Evolutionary conservation across 2,888 invertebrate species (phyloP).

Genomic region (Lochmaea crataegi): DNA sequence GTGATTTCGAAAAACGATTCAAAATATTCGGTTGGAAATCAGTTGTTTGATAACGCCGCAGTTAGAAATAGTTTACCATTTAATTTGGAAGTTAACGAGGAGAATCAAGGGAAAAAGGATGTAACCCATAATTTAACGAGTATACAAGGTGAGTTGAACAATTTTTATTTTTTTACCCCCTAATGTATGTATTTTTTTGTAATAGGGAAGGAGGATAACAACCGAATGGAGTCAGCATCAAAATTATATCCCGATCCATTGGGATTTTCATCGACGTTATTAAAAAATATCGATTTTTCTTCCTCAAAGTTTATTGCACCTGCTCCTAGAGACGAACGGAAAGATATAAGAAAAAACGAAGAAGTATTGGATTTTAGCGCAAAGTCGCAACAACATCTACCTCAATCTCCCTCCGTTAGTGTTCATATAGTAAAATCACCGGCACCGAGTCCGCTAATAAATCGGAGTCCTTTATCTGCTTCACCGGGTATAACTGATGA

Average conservation of each 20-base stretch:
- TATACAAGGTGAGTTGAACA: constrained; percentile 40
- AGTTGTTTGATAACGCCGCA: constrained; percentile 58
- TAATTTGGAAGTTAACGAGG: constrained; percentile 44
- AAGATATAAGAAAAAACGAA: constrained; percentile 62
- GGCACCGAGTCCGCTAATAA: constrained; percentile 75
- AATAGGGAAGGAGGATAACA: constrained; percentile 54
- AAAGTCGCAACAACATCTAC: constrained; percentile 57
- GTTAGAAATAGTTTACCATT: constrained; percentile 49
- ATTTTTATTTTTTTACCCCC: not conserved
- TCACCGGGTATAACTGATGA: constrained; percentile 89
- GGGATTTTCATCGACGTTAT: constrained; percentile 52
- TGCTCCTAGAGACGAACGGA: constrained; percentile 56
- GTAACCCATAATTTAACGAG: constrained; percentile 54
- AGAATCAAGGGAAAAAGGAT: constrained; percentile 57
- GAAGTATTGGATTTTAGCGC: constrained; percentile 68
- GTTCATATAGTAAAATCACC: constrained; percentile 84
- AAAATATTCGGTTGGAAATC: constrained; percentile 59
- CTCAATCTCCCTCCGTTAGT: constrained; percentile 76
- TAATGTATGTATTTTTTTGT: not conserved
- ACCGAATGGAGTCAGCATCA: constrained; percentile 53
- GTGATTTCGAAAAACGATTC: constrained; percentile 57
- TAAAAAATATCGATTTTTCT: constrained; percentile 63
- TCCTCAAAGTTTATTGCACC: constrained; percentile 65
- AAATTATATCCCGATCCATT: constrained; percentile 57
- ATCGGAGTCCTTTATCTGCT: constrained; percentile 77